A percentile compares a stretch with the other conserved stretches of the same genome.
Conservation (phyloP, 2,113 vertebrate genomes). For the Xenopus borealis region DNA sequence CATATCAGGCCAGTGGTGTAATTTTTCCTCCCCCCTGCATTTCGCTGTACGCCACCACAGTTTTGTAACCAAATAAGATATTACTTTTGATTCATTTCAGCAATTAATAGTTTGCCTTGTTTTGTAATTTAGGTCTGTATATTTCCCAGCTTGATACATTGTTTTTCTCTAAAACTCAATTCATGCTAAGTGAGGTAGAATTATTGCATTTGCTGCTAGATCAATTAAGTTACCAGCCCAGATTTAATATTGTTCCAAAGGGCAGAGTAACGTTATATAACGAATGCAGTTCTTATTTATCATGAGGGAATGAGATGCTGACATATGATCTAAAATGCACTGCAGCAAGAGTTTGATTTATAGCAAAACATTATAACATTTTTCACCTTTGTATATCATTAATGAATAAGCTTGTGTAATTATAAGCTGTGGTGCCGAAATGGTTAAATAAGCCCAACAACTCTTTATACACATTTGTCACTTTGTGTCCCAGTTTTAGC, state of each 20-base stretch:
- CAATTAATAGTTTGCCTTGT: slow-evolving; percentile 27
- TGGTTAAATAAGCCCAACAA: background rate
- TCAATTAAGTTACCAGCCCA: slow-evolving; percentile 26
- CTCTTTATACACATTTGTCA: too few species aligned
- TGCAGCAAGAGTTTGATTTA: background rate
- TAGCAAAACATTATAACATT: background rate
- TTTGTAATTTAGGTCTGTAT: slow-evolving; percentile 21
- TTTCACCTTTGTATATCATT: slow-evolving; percentile 13
- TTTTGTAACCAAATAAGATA: too few species aligned
- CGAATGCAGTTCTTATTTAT: slow-evolving; percentile 22
- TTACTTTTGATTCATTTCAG: slow-evolving; percentile 20
- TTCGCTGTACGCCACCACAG: too few species aligned
- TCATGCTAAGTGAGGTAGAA: slow-evolving; percentile 2
- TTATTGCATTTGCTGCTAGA: slow-evolving; percentile 31
- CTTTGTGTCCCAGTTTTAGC: too few species aligned
- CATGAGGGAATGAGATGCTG: slow-evolving; percentile 12
- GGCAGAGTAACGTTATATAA: slow-evolving; percentile 28
- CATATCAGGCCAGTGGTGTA: too few species aligned
- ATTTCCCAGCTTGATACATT: slow-evolving; percentile 24
- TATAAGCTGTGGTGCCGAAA: background rate
- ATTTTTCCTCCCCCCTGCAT: too few species aligned
- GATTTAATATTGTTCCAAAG: slow-evolving; percentile 38
- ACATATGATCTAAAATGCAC: slow-evolving; percentile 28
- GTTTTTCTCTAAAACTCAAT: slow-evolving; percentile 3
- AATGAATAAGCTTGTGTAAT: slow-evolving; percentile 31